phyloP scores from a whole-genome alignment of 2,797 vertebrate genomes.

The Centropyge bicolor region DNA sequence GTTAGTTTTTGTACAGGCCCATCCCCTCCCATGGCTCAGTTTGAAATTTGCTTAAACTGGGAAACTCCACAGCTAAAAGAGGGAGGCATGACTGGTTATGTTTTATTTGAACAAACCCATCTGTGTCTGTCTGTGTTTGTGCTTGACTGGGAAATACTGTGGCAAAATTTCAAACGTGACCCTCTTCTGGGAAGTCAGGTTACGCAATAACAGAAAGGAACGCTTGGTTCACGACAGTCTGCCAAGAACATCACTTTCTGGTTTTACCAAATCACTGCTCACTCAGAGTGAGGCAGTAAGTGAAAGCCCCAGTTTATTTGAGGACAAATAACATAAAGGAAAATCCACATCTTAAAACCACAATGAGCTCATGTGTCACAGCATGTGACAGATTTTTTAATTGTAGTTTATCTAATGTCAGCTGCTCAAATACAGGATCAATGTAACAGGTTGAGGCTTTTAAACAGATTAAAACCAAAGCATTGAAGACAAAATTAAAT shows the following conservation, averaged over 20 bases:
- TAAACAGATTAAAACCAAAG: conserved; percentile 6
- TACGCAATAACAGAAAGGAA: conserved; percentile 57
- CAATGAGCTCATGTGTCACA: not conserved
- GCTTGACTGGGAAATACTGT: conserved; percentile 7
- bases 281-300: not conserved
- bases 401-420: not conserved
- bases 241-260: conserved; percentile 16
- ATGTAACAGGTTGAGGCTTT: not conserved
- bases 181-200: conserved; percentile 55
- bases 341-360: not conserved
- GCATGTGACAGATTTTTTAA: not conserved
- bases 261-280: conserved; percentile 24
- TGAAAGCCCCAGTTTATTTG: conserved; percentile 9
- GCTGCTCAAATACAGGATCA: conserved; percentile 11
- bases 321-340: not conserved
- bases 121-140: conserved; percentile 14
- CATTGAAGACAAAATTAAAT: not conserved
- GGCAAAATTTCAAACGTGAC: not conserved
- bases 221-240: not conserved
- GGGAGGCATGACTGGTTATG: not conserved
- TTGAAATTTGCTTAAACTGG: conserved; percentile 53
- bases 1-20: conserved; percentile 54
- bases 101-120: conserved; percentile 15
- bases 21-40: conserved; percentile 49
- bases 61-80: conserved; percentile 61